Conservation (phyloP, 2,888 invertebrate species). For the Ceriagrion tenellum region DNA sequence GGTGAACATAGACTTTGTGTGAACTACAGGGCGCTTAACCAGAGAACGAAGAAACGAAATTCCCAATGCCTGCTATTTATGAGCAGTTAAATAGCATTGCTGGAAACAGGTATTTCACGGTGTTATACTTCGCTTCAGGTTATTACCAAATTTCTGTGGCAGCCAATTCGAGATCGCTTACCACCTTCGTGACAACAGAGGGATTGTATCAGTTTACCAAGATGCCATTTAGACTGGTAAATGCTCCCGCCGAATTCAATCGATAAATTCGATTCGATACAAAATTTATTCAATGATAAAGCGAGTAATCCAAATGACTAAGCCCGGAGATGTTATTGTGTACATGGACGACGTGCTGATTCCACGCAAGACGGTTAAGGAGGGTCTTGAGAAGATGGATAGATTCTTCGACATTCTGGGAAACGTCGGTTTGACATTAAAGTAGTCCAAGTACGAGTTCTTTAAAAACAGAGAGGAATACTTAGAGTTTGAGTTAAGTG, state of each 20-base stretch:
- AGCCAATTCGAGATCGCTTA: too few relatives aligned
- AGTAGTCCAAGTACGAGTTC: conserved; percentile 73
- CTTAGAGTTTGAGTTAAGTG: conserved; percentile 72
- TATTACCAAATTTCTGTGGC: too few relatives aligned
- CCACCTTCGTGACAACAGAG: too few relatives aligned
- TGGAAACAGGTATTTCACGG: conserved; percentile 73
- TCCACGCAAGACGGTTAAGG: too few relatives aligned
- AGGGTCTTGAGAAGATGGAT: conserved; percentile 71
- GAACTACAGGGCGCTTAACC: too few relatives aligned
- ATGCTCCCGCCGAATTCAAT: conserved; percentile 73
- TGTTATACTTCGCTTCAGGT: conserved; percentile 75
- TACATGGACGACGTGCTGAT: too few relatives aligned
- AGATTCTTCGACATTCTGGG: background rate
- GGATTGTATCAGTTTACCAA: too few relatives aligned
- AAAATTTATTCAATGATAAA: too few relatives aligned
- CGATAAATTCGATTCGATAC: too few relatives aligned
- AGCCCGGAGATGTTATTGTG: too few relatives aligned
- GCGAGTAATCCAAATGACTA: too few relatives aligned
- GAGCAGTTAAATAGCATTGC: conserved; percentile 75
- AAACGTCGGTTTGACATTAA: conserved; percentile 72
- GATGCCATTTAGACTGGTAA: conserved; percentile 75
- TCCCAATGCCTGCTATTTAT: conserved; percentile 75
- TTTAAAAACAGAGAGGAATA: conserved; percentile 72
- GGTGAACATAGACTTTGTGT: conserved; percentile 73
- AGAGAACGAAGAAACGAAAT: conserved; percentile 74